Evolutionary conservation across 1,140 invertebrate species (phyloP).

Genomic region (Nasonia vitripennis): DNA sequence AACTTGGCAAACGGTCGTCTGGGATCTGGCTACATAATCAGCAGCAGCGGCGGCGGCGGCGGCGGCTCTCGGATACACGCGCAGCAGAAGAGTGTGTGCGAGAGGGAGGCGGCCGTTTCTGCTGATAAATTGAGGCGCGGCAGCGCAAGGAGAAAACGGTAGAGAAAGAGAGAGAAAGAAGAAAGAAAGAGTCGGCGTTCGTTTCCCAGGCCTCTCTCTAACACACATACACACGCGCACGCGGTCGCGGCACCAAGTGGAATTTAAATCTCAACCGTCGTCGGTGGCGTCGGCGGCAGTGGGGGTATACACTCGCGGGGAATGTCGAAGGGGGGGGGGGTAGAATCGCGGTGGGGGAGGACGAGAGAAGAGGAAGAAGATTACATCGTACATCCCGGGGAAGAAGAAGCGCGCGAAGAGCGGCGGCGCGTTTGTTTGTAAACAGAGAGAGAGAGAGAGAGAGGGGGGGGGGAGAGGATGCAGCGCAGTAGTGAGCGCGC

Average conservation of each 20-base stretch:
- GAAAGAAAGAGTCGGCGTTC: conserved; percentile 41
- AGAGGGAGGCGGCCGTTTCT: background rate
- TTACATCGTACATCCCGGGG: background rate
- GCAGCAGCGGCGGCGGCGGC: background rate
- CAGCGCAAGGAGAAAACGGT: background rate
- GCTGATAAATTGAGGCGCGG: conserved; percentile 49
- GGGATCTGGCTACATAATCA: conserved; percentile 24
- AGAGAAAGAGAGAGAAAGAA: background rate
- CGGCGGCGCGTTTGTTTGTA: conserved; percentile 48
- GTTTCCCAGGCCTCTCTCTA: conserved; percentile 58
- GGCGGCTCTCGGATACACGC: background rate
- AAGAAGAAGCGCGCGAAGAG: conserved; percentile 3
- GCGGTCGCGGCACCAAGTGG: conserved; percentile 54
- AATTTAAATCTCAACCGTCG: conserved; percentile 73
- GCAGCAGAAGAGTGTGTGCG: background rate
- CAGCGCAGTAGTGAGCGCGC: background rate
- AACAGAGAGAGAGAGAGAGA: conserved; percentile 12
- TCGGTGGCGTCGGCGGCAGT: conserved; percentile 50
- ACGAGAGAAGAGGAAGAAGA: conserved; percentile 37
- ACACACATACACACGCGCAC: conserved; percentile 26
- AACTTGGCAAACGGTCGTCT: conserved; percentile 16
- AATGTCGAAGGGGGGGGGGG: conserved; percentile 15
- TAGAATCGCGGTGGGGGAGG: background rate
- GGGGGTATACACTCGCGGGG: conserved; percentile 33
- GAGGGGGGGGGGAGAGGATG: background rate